Evolutionary conservation across 1,140 invertebrate genomes (phyloP).

Genomic region (Bombus ignitus): DNA sequence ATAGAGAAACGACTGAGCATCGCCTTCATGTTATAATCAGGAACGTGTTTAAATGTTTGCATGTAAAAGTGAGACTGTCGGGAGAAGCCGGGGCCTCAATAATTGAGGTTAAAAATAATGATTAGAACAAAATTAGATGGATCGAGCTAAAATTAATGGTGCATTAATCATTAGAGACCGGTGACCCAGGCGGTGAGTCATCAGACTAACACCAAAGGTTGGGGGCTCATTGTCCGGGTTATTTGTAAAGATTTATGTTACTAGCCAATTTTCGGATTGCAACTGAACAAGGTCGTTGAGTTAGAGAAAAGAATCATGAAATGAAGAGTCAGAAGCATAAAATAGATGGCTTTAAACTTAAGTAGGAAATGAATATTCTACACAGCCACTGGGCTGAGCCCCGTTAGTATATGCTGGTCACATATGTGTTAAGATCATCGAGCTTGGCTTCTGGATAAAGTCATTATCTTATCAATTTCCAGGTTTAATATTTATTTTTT

Average conservation of each 20-base stretch:
- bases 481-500: neutral
- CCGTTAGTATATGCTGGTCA: too few species aligned
- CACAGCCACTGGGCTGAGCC: too few species aligned
- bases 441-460: neutral
- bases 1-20: neutral
- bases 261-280: neutral
- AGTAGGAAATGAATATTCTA: neutral
- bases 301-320: neutral
- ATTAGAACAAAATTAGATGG: neutral
- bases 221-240: neutral
- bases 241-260: neutral
- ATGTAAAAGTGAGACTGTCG: neutral
- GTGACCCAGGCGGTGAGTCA: neutral
- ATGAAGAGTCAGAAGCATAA: neutral
- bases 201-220: too few species aligned
- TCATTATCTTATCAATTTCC: neutral
- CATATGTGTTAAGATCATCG: neutral
- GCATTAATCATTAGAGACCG: neutral
- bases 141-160: neutral
- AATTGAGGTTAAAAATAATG: too few species aligned
- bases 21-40: neutral
- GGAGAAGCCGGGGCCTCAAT: too few species aligned
- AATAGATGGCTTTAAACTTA: neutral
- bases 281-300: neutral
- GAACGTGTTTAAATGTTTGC: neutral